These are phyloP conservation scores for Triplophysa siluroides DNA, from an alignment of 2,113 vertebrate species.

Conservation along the genomic window DNA sequence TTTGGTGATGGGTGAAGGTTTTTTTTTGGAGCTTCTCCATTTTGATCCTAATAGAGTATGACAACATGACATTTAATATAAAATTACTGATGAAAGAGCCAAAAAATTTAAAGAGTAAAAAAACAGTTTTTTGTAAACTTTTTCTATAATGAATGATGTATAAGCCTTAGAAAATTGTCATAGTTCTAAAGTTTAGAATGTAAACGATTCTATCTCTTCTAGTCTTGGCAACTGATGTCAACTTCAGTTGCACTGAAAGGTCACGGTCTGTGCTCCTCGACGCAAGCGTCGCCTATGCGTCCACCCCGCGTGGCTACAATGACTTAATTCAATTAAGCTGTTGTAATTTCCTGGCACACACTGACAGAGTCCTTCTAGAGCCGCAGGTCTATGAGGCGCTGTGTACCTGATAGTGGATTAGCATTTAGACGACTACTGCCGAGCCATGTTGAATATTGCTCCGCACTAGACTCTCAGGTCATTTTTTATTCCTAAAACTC, in stretches of 20 bases:
- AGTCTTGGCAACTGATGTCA: neutral
- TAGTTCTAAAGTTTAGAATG: too few species aligned
- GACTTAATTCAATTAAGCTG: slow-evolving; percentile 40
- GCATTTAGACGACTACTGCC: slow-evolving; percentile 38
- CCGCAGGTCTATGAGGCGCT: slow-evolving; percentile 6
- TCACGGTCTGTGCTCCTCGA: neutral
- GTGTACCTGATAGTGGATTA: slow-evolving; percentile 43
- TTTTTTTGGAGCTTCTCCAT: too few species aligned
- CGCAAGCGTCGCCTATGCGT: neutral
- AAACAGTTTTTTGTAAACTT: too few species aligned
- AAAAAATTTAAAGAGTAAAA: too few species aligned
- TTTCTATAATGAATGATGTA: too few species aligned
- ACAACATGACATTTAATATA: too few species aligned
- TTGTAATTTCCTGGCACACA: slow-evolving; percentile 29
- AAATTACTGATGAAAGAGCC: too few species aligned
- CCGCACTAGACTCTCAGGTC: slow-evolving; percentile 42
- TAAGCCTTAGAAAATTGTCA: too few species aligned
- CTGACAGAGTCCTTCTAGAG: slow-evolving; percentile 5
- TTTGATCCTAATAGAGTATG: too few species aligned
- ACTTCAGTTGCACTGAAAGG: slow-evolving; percentile 2
- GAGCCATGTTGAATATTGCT: slow-evolving; percentile 49
- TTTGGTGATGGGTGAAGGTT: too few species aligned
- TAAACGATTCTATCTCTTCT: neutral
- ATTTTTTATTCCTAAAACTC: slow-evolving; percentile 38
- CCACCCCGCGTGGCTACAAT: neutral